phyloP scores from a whole-genome alignment of 1,140 invertebrate species.

The Yoshiicerus persimilis region DNA sequence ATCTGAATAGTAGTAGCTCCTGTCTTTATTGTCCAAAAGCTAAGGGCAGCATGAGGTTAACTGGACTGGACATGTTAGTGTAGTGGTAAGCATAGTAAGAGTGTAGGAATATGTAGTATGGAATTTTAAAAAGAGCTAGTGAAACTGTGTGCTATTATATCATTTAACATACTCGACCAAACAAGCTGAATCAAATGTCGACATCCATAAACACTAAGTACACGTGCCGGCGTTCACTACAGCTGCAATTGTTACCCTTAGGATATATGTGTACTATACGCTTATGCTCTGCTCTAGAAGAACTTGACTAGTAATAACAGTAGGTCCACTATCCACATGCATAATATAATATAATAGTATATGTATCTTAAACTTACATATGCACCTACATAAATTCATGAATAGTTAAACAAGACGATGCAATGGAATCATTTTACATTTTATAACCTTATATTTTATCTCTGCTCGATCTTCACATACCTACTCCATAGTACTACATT shows the following conservation, averaged over 20 bases:
- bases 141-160: neutral
- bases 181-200: constrained; percentile 9
- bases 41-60: too few species aligned
- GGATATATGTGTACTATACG: neutral
- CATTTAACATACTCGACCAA: neutral
- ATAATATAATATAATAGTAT: too few species aligned
- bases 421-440: neutral
- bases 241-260: neutral
- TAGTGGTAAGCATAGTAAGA: neutral
- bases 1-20: too few species aligned
- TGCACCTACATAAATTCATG: neutral
- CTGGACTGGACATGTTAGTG: neutral
- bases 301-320: neutral
- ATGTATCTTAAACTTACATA: too few species aligned
- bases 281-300: neutral
- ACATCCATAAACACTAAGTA: neutral
- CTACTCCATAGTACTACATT: neutral
- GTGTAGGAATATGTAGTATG: neutral
- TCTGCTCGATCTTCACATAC: neutral
- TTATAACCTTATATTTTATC: neutral
- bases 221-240: constrained; percentile 14
- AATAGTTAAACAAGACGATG: constrained; percentile 6
- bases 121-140: neutral
- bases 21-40: too few species aligned
- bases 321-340: neutral